These are phyloP conservation scores for Crax fasciolata DNA, from an alignment of 2,797 vertebrate species.

Conservation along the genomic window DNA sequence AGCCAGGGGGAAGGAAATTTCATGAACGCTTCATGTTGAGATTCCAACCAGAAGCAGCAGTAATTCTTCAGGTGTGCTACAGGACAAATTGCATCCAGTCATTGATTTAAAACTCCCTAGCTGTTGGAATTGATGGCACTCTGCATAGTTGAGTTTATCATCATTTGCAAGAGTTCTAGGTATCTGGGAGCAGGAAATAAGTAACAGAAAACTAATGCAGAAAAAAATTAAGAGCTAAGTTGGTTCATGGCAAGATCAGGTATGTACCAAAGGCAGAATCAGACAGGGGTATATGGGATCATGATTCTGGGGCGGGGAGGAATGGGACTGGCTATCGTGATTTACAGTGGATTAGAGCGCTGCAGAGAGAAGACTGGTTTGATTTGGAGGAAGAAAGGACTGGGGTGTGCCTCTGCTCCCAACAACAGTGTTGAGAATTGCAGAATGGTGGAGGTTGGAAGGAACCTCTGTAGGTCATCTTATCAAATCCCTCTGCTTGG, in stretches of 20 bases:
- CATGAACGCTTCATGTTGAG: background rate
- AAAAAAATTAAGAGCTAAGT: background rate
- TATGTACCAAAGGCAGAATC: background rate
- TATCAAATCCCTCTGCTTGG: fast-evolving
- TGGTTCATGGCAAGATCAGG: background rate
- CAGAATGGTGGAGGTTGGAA: background rate
- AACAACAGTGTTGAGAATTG: background rate
- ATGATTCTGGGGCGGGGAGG: background rate
- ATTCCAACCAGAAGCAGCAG: background rate
- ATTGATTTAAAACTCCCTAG: background rate
- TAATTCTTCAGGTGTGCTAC: background rate
- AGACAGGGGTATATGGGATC: fast-evolving
- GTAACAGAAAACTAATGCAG: too few relatives aligned
- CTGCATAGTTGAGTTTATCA: fast-evolving
- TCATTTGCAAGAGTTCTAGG: background rate
- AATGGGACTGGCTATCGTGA: background rate
- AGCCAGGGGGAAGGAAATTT: background rate
- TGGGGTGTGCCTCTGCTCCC: background rate
- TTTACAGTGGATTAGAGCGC: fast-evolving
- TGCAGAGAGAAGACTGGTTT: background rate
- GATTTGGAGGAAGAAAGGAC: background rate
- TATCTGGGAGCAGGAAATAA: background rate
- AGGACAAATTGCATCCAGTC: background rate
- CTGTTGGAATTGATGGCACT: background rate
- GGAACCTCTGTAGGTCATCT: background rate